Percentiles rank a stretch among this genome's conserved stretches.
Evolutionary conservation across 2,797 vertebrate genomes (phyloP).

Genomic region (Pterois miles): DNA sequence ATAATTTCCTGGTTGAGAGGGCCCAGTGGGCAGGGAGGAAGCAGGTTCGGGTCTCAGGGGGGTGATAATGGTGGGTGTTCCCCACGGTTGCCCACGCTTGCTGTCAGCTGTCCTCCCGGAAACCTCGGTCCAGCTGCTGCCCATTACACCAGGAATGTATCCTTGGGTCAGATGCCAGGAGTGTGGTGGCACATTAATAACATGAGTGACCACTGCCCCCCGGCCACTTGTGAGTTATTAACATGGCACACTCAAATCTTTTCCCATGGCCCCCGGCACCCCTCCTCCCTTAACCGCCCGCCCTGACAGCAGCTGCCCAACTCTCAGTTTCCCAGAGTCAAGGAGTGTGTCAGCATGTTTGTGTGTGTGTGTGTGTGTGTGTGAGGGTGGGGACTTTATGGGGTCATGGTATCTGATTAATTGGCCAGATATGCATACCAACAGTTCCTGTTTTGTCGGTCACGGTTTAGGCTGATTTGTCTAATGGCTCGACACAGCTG

Average conservation of each 20-base stretch:
- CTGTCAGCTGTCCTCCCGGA: slow-evolving; percentile 86
- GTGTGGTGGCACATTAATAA: slow-evolving; percentile 83
- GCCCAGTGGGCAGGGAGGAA: slow-evolving; percentile 15
- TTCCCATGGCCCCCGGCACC: slow-evolving; percentile 70
- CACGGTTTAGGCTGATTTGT: slow-evolving; percentile 40
- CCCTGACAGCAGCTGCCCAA: slow-evolving; percentile 76
- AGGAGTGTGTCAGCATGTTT: slow-evolving; percentile 65
- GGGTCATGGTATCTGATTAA: slow-evolving; percentile 72
- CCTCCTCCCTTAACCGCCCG: slow-evolving; percentile 47
- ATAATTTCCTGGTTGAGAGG: slow-evolving; percentile 53
- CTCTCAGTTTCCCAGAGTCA: slow-evolving; percentile 70
- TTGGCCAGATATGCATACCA: slow-evolving; percentile 68
- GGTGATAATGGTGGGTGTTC: slow-evolving; percentile 68
- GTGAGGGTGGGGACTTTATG: slow-evolving; percentile 60
- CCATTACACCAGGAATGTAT: slow-evolving; percentile 87
- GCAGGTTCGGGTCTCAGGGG: slow-evolving; percentile 45
- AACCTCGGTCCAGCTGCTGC: slow-evolving; percentile 82
- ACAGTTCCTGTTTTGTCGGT: slow-evolving; percentile 67
- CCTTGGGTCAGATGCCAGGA: slow-evolving; percentile 80
- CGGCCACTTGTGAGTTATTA: slow-evolving; percentile 84
- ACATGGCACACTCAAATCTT: slow-evolving; percentile 76
- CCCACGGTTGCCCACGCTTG: slow-evolving; percentile 51
- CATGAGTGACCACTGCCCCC: slow-evolving; percentile 72
- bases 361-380: slow-evolving; percentile 43
- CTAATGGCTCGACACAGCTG: slow-evolving; percentile 46